A percentile compares a stretch with the other conserved stretches of the same genome.
phyloP scores from a whole-genome alignment of 1,140 invertebrate species.

The Trissolcus basalis region DNA sequence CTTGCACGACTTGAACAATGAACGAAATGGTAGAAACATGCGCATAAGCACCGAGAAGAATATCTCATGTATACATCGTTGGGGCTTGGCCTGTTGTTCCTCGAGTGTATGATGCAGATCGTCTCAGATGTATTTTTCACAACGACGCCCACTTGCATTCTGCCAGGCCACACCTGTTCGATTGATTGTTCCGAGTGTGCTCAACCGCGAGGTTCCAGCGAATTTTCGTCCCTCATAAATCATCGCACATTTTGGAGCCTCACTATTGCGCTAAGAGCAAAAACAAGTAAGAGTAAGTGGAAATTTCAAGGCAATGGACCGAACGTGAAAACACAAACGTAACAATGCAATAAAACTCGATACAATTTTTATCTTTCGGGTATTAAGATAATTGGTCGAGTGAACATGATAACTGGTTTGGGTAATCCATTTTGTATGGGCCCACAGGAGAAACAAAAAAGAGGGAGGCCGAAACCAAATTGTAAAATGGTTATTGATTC shows the following conservation, averaged over 20 bases:
- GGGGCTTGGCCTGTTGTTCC: conserved; percentile 15
- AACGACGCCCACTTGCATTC: conserved; percentile 47
- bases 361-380: too few relatives aligned
- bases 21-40: conserved; percentile 13
- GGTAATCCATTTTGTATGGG: too few relatives aligned
- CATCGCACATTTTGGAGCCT: not conserved
- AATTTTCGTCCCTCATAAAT: conserved; percentile 5
- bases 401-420: too few relatives aligned
- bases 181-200: conserved; percentile 39
- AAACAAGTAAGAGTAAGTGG: not conserved
- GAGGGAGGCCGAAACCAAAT: too few relatives aligned
- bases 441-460: too few relatives aligned
- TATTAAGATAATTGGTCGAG: too few relatives aligned
- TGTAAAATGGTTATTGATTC: too few relatives aligned
- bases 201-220: conserved; percentile 4
- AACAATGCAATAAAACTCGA: too few relatives aligned
- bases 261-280: not conserved
- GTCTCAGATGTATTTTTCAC: conserved; percentile 32
- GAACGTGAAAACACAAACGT: too few relatives aligned
- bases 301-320: not conserved
- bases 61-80: conserved; percentile 13
- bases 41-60: not conserved
- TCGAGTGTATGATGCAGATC: conserved; percentile 32
- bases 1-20: conserved; percentile 6
- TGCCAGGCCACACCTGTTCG: conserved; percentile 51